Evolutionary conservation across 2,888 invertebrate genomes (phyloP).

Genomic region (Sphaeridia pumilis): DNA sequence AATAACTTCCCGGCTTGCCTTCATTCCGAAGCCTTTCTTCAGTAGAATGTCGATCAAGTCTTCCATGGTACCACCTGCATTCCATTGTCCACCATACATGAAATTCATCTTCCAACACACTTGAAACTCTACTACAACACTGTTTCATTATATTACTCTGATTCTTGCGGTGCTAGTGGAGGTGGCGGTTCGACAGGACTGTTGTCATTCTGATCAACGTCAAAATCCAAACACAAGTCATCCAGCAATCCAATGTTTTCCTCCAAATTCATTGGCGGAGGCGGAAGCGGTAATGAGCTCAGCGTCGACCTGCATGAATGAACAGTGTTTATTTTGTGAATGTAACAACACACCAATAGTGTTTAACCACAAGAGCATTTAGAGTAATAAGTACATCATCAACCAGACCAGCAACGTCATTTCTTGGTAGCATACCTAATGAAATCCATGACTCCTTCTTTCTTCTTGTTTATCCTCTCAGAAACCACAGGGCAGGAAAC

Average conservation of each 20-base stretch:
- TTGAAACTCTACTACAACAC: background rate
- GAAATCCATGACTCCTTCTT: too few relatives aligned
- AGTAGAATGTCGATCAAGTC: constrained; percentile 79
- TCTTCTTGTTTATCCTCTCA: too few relatives aligned
- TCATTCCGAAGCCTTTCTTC: constrained; percentile 80
- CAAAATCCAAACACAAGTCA: constrained; percentile 34
- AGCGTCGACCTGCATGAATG: constrained; percentile 32
- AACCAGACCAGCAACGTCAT: too few relatives aligned
- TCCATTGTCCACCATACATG: too few relatives aligned
- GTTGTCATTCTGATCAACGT: constrained; percentile 26
- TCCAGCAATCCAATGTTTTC: constrained; percentile 33
- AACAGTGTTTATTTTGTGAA: too few relatives aligned
- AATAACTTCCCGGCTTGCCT: constrained; percentile 76
- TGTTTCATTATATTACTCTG: constrained; percentile 25
- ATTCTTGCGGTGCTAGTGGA: constrained; percentile 33
- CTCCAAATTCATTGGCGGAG: constrained; percentile 32
- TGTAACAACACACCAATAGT: too few relatives aligned
- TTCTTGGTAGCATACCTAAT: too few relatives aligned
- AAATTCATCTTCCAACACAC: background rate
- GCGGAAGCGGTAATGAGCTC: constrained; percentile 34
- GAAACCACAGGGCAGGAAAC: too few relatives aligned
- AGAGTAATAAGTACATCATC: too few relatives aligned
- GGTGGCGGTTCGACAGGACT: constrained; percentile 32
- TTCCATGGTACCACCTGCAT: constrained; percentile 88
- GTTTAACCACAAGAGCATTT: too few relatives aligned